Evolutionary conservation across 2,888 invertebrate genomes (phyloP), one percentile per base, ranked within the genome.

Genomic region (Odontocolon sp.): DNA sequence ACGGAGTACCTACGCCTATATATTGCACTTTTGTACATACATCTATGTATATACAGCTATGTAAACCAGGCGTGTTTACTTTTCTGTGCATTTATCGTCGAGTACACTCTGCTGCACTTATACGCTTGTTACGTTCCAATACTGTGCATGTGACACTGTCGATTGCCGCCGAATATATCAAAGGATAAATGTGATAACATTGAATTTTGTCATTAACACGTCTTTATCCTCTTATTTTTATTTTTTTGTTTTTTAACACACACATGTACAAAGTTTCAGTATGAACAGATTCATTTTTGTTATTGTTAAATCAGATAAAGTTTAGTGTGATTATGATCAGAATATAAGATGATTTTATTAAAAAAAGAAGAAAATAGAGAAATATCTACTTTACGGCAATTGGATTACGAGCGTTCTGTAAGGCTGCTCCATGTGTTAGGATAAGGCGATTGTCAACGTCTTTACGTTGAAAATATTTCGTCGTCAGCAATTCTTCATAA

Each of bases 361-460:
- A 14, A 9, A 40, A 26, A 47, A 26, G 36, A 36, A 21, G 23
- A 59, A 26, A 31, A 33, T 21, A 18, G n/a, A 3, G 21, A 14
- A 26, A 23, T 42, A 6, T 47, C 33, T 38, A 54, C 54, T 54
- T 50, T 33, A 6, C 38, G 16, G 28, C 56, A 74, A 74, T 68
- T 42, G 61, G 68, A 74, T 74, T 54, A 45, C 14, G 33, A 61
- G 52, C 31, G 38, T 54, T 45, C 45, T 68, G 73, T 74, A 74
- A 21, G 73, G 67, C 67, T 74, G 73, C 67, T 33, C 67, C 5
- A n/a, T n/a, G 38, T 56, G 28, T 45, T 61, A 45, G 8, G 36
- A 45, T 74, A 74, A 74, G 73, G 73, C 54, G 61, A 74, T 74
- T 68, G 33, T 61, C 31, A 9, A 40, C 40, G 38, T 45, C 45